These are phyloP conservation scores for Gymnobelideus leadbeateri DNA, from an alignment of 2,113 vertebrate species.

Conservation along the genomic window DNA sequence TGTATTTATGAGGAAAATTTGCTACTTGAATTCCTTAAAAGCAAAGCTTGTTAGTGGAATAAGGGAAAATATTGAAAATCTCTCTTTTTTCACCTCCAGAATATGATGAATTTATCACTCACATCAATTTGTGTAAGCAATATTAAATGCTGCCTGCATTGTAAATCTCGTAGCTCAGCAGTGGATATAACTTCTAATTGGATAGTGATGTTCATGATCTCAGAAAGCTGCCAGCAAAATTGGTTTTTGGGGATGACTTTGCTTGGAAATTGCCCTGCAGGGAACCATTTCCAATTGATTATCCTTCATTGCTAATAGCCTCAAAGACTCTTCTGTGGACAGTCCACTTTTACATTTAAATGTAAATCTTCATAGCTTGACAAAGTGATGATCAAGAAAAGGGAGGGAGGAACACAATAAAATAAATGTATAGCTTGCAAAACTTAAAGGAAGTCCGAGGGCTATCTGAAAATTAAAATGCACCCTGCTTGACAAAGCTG, in stretches of 20 bases:
- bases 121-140: constrained; percentile 56
- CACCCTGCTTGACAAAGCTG: constrained; percentile 36
- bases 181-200: constrained; percentile 64
- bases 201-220: constrained; percentile 25
- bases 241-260: constrained; percentile 86
- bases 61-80: constrained; percentile 28
- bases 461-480: constrained; percentile 57
- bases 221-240: constrained; percentile 78
- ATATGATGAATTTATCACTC: constrained; percentile 11
- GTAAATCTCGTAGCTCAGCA: constrained; percentile 58
- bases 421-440: constrained; percentile 71
- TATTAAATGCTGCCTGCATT: constrained; percentile 49
- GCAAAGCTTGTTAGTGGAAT: neutral
- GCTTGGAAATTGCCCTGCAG: constrained; percentile 86
- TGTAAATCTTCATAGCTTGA: constrained; percentile 81
- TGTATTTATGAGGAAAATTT: neutral
- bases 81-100: constrained; percentile 23
- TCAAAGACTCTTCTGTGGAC: constrained; percentile 83
- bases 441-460: constrained; percentile 75
- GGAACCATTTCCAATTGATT: constrained; percentile 91
- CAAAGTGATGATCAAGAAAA: constrained; percentile 71
- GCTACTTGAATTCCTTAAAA: neutral
- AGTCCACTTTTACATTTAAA: constrained; percentile 81
- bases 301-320: constrained; percentile 91
- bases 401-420: constrained; percentile 51